Percentiles rank a stretch among this genome's conserved stretches.
These are phyloP conservation scores for Alcedo atthis DNA, from an alignment of 2,797 vertebrate genomes.

Conservation along the genomic window DNA sequence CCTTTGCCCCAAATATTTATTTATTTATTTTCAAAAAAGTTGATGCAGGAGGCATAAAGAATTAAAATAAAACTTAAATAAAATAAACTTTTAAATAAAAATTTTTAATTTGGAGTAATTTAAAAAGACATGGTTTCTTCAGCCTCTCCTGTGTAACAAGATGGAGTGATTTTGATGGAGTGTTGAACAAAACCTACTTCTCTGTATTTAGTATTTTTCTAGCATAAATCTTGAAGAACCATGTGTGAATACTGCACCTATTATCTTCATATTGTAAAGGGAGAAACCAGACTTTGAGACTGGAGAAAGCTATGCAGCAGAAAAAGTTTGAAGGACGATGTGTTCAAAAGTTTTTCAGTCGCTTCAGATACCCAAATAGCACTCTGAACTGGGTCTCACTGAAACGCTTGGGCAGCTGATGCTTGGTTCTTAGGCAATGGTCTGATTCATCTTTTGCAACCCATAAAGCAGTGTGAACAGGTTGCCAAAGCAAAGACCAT, in stretches of 20 bases:
- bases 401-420: not conserved
- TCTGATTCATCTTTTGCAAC: not conserved
- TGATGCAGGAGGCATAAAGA: not conserved
- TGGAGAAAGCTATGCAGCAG: not conserved
- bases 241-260: not conserved
- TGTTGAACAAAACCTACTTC: not conserved
- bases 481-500: not conserved
- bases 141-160: not conserved
- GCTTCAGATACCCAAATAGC: not conserved
- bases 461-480: not conserved
- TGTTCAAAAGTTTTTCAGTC: not conserved
- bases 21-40: fast-evolving
- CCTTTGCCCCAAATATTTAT: not conserved
- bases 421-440: not conserved
- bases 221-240: not conserved
- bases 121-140: not conserved
- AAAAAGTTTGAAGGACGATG: not conserved
- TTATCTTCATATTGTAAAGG: not conserved
- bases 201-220: not conserved
- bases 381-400: not conserved
- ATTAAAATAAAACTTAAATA: not conserved
- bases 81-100: no score
- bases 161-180: fast-evolving
- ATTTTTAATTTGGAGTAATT: not conserved
- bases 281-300: not conserved